Evolutionary conservation across 2,797 vertebrate species (phyloP).

Genomic region (Sebastolobus altivelis): DNA sequence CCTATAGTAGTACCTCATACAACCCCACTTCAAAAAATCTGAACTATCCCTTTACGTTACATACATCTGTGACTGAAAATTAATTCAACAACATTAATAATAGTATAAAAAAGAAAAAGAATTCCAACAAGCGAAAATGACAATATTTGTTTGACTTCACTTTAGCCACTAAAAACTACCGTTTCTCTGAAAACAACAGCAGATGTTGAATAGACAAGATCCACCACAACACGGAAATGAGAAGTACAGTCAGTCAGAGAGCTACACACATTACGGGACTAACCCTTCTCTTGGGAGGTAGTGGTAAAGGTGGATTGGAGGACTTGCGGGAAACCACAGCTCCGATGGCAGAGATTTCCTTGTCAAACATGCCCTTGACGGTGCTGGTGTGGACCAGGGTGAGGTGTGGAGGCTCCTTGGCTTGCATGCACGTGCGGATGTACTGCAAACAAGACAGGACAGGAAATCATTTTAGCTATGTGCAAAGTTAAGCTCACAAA

Average conservation of each 20-base stretch:
- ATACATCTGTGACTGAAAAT: background rate
- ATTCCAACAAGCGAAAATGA: background rate
- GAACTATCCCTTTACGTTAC: background rate
- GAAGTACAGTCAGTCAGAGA: constrained; percentile 7
- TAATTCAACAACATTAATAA: background rate
- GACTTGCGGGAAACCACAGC: constrained; percentile 90
- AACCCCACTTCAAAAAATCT: background rate
- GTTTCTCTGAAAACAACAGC: constrained; percentile 2
- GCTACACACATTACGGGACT: constrained; percentile 70
- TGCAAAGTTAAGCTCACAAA: background rate
- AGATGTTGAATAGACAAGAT: background rate
- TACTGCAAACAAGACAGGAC: constrained; percentile 84
- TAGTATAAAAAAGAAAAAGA: background rate
- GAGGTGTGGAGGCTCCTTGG: constrained; percentile 90
- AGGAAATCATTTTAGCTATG: background rate
- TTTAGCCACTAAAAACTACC: background rate
- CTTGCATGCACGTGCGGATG: constrained; percentile 91
- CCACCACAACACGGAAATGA: background rate
- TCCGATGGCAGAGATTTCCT: constrained; percentile 91
- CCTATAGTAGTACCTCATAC: background rate
- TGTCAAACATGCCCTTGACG: constrained; percentile 93
- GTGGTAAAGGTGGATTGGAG: constrained; percentile 91
- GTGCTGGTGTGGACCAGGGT: constrained; percentile 91
- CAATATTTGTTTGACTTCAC: background rate
- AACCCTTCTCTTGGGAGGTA: constrained; percentile 96